phyloP scores from a whole-genome alignment of 2,888 invertebrate species.

The Phoenoteleia sp. region DNA sequence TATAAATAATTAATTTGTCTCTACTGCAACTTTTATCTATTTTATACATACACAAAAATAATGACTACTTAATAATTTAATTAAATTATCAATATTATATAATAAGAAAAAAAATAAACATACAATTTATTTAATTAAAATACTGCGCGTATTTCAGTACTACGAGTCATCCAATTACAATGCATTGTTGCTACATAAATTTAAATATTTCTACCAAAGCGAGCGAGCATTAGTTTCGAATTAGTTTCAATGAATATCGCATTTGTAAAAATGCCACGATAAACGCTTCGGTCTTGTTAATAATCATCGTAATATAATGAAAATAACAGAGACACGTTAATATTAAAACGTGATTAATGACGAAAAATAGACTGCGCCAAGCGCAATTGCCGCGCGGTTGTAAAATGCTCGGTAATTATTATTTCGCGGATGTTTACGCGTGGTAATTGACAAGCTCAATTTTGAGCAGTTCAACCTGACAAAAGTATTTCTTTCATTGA shows the following conservation, averaged over 20 bases:
- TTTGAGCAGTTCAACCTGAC: not conserved
- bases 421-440: not conserved
- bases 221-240: too few relatives aligned
- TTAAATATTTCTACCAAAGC: too few relatives aligned
- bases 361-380: not conserved
- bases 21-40: too few relatives aligned
- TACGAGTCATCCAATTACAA: too few relatives aligned
- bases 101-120: too few relatives aligned
- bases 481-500: constrained; percentile 23
- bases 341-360: not conserved
- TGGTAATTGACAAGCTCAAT: constrained; percentile 16
- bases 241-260: too few relatives aligned
- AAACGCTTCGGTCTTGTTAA: not conserved
- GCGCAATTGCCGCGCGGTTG: not conserved
- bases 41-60: too few relatives aligned
- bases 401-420: not conserved
- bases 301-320: not conserved
- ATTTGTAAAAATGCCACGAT: too few relatives aligned
- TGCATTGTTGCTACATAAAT: too few relatives aligned
- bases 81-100: too few relatives aligned
- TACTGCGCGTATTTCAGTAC: not conserved
- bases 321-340: not conserved
- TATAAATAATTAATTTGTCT: too few relatives aligned
- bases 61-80: too few relatives aligned
- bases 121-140: not conserved